A percentile compares a stretch with the other conserved stretches of the same genome.
phyloP scores from a whole-genome alignment of 1,140 invertebrate species.

The Drosophila busckii region DNA sequence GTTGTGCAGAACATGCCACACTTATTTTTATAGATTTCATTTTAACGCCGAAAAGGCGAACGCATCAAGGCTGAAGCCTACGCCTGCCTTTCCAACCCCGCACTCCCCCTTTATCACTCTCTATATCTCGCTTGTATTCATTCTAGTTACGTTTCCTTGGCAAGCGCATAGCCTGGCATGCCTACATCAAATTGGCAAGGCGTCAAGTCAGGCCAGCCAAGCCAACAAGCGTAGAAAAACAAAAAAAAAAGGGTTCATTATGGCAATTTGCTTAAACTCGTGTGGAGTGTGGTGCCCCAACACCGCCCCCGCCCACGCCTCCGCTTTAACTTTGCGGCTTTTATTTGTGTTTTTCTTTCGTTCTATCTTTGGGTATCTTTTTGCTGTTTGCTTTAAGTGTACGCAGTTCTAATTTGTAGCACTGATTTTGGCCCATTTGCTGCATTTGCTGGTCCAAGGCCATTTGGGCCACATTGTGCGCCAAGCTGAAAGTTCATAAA shows the following conservation, averaged over 20 bases:
- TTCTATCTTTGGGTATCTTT: conserved; percentile 10
- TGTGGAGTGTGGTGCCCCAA: conserved; percentile 36
- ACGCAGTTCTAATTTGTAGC: conserved; percentile 28
- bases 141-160: conserved; percentile 42
- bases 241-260: conserved; percentile 74
- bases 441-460: conserved; percentile 20
- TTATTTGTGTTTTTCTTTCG: conserved; percentile 4
- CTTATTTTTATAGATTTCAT: conserved; percentile 78
- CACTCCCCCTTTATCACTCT: conserved; percentile 15
- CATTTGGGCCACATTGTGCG: conserved; percentile 49
- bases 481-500: conserved; percentile 55
- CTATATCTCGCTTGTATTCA: conserved; percentile 19
- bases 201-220: conserved; percentile 52
- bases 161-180: conserved; percentile 47
- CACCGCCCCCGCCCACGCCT: conserved; percentile 5
- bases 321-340: conserved; percentile 39
- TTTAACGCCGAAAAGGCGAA: conserved; percentile 77
- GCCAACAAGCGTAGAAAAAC: conserved; percentile 9
- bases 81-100: not conserved
- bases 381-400: conserved; percentile 33
- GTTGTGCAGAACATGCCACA: conserved; percentile 73
- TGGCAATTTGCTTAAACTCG: conserved; percentile 75
- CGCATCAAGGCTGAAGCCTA: conserved; percentile 57
- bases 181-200: conserved; percentile 75
- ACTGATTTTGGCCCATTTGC: conserved; percentile 19